Base-by-base conservation (phyloP, 2,797 vertebrate species). In the Zonotrichia albicollis region DNA sequence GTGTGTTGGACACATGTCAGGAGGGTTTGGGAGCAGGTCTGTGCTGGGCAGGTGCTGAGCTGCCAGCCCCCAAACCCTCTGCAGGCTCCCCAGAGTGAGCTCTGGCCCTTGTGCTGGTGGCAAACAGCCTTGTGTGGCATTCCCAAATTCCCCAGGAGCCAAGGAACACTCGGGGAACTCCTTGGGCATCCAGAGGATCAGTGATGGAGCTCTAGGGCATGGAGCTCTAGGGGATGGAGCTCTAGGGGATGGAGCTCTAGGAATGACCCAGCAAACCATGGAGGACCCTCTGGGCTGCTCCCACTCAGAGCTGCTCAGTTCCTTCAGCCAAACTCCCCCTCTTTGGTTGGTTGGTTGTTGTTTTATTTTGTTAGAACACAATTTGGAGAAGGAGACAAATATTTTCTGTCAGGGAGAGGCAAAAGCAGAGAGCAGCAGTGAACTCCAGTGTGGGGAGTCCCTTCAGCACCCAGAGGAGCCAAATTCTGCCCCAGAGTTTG, bases 281-380 rank as follows among this genome's bases (percentile, higher is more conserved):
- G 13, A 48, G 46, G 23, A 9, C 46, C 46, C 17, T 64, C 25
- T 8, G 21, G 14, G 34, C 34, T 12, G 4, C 1, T 23, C 51
- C 4, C 20, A 19, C 26, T 16, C 1, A 12, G n/a, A 22, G 4
- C 1, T 32, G 32, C 4, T 61, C 57, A 2, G 16, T 1, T 76
- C 70, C 38, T 23, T 14, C 34, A 71, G 54, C 51, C 30, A 20
- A 20, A 13, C 15, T 4, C 19, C 13, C 11, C 15, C 4, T 5
- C 45, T 7, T 40, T 40, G 38, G 38, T 16, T 2, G 22, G 2
- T 1, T 13, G 36, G 26, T 29, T 18, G 61, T 20, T 36, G 22
- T 11, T 93, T 70, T 9, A n/a, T 48, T 80, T 30, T n/a, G 43
- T 13, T 34, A 19, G 30, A 55, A 58, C 67, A 54, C 43, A 16